Base-by-base conservation (phyloP, 1,140 invertebrate species). In the Leptinotarsa defecta region DNA sequence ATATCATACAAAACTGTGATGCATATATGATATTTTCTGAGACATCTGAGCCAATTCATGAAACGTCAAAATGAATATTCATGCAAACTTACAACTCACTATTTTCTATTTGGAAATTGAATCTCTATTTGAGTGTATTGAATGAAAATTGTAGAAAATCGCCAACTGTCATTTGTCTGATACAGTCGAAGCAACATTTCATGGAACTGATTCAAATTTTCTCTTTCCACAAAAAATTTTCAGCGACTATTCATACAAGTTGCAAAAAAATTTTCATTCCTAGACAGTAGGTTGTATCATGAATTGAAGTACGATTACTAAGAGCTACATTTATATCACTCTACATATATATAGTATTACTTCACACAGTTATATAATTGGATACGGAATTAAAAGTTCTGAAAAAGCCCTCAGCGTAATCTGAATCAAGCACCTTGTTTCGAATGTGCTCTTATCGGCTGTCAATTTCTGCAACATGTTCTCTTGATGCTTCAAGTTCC, bases 351-450 rank as follows among this genome's bases (percentile, higher is more conserved):
- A 17, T 57, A 43, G 15, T 19, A 57, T 57, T 15, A 65, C 64
- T 19, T 24, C 20, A 22, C 13, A 65, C 20, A 20, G 20, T 22
- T 65, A 65, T 17, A 65, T 65, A 5, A 65, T 65, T 15, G 64
- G 64, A 65, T 24, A 65, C 19, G 80, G 79, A 62, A 77, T 73
- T n/a, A 80, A 62, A 49, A 81, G 62, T 71, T 81, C 78, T 19
- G 76, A 75, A 61, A 81, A 77, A 20, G 79, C 79, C 27, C 78
- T 78, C 62, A 83, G 68, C 34, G 80, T 80, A 57, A 82, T 69
- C 75, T 79, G 75, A 67, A 84, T 77, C 79, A 84, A 77, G 78
- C 79, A 84, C 83, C 83, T 84, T 71, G 82, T 83, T 73, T 84
- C 83, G 63, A 84, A 81, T 19, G 75, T 76, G 63, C 78, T 76